These are phyloP conservation scores for Scaptomyza cyrtandrae DNA, from an alignment of 2,888 invertebrate species.

Conservation along the genomic window DNA sequence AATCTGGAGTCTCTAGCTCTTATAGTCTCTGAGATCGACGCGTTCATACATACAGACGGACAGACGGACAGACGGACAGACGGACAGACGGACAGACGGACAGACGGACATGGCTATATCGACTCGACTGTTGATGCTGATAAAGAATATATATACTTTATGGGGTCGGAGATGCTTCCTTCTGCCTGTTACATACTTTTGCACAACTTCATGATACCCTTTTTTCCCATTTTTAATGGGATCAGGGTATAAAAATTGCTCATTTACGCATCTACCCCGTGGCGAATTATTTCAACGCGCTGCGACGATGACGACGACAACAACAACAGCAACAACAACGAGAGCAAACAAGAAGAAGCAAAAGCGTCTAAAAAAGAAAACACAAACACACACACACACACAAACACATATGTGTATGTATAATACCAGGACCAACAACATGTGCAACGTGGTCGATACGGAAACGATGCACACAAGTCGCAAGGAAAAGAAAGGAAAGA, in stretches of 20 bases:
- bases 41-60: no score
- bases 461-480: conserved; percentile 41
- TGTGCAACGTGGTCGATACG: conserved; percentile 61
- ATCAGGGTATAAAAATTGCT: conserved; percentile 73
- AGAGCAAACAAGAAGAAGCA: conserved; percentile 20
- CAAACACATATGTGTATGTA: not conserved
- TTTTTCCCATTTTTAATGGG: no score
- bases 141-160: no score
- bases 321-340: conserved; percentile 7
- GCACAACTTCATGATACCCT: no score
- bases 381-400: not conserved
- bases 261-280: conserved; percentile 75
- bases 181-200: no score
- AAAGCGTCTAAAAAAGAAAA: conserved; percentile 35
- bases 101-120: no score
- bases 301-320: conserved; percentile 42
- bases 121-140: no score
- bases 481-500: not conserved
- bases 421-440: conserved; percentile 62
- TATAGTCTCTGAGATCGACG: no score
- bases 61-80: no score
- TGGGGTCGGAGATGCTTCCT: no score
- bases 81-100: no score
- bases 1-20: no score
- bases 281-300: conserved; percentile 73